Conservation (phyloP, 2,113 vertebrate species). For the Perca schrenkii region DNA sequence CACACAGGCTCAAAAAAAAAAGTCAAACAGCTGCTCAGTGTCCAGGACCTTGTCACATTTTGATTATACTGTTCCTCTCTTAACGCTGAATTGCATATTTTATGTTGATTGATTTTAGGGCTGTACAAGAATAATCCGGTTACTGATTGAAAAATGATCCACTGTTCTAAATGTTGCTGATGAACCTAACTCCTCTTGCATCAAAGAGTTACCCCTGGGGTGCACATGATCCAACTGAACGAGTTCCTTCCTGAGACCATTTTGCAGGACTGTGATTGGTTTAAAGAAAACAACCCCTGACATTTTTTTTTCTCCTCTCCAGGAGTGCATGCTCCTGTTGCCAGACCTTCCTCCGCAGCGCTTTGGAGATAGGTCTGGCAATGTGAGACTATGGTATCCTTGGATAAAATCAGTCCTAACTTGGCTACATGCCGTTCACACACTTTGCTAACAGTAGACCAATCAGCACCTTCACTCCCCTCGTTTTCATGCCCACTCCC, state of each 20-base stretch:
- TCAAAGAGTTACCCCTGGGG: neutral
- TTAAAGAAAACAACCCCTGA: too few relatives aligned
- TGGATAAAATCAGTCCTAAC: neutral
- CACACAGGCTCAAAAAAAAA: neutral
- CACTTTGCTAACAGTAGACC: slow-evolving; percentile 42
- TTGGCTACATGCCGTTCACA: slow-evolving; percentile 46
- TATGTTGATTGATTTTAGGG: neutral
- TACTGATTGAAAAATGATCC: neutral
- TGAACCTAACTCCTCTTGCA: neutral
- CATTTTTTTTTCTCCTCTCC: too few relatives aligned
- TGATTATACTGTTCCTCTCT: neutral
- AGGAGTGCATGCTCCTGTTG: too few relatives aligned
- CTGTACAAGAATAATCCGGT: slow-evolving; percentile 2
- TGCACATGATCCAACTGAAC: too few relatives aligned
- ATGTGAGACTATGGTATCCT: neutral
- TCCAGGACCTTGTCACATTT: neutral
- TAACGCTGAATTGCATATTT: neutral
- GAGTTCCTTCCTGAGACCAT: too few relatives aligned
- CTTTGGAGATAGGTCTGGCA: too few relatives aligned
- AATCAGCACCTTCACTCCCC: slow-evolving; percentile 52
- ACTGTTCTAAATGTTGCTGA: neutral
- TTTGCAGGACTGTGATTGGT: too few relatives aligned
- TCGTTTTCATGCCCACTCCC: slow-evolving; percentile 53
- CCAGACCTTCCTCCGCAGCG: too few relatives aligned
- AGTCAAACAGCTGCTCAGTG: neutral